Conservation (phyloP, 2,888 invertebrate genomes). For the Rhamphomyia laevipes region DNA sequence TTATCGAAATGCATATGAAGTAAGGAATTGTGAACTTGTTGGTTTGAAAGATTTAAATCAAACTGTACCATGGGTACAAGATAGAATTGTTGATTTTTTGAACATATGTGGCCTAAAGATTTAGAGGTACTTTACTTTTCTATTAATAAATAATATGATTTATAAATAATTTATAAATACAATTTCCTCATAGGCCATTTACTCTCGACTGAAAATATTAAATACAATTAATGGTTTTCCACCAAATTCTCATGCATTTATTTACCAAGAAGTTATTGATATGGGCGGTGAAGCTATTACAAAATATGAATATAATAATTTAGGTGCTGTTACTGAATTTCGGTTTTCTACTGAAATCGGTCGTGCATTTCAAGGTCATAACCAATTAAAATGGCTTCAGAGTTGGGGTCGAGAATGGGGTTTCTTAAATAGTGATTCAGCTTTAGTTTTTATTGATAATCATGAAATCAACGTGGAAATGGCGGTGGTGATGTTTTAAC, state of each 20-base stretch:
- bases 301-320: conserved; percentile 41
- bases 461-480: conserved; percentile 82
- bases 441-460: conserved; percentile 79
- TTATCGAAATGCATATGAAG: conserved; percentile 50
- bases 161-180: too few relatives aligned
- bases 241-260: conserved; percentile 49
- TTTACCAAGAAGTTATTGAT: conserved; percentile 69
- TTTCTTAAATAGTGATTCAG: conserved; percentile 46
- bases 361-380: conserved; percentile 44
- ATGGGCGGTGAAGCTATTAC: conserved; percentile 42
- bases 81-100: conserved; percentile 25
- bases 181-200: conserved; percentile 39
- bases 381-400: conserved; percentile 49
- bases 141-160: too few relatives aligned
- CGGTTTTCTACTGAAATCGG: conserved; percentile 38
- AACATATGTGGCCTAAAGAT: conserved; percentile 69
- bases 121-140: conserved; percentile 38
- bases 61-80: conserved; percentile 30
- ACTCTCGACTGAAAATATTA: conserved; percentile 47
- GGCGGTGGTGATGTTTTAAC: conserved; percentile 47
- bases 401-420: conserved; percentile 60
- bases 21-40: conserved; percentile 58
- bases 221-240: conserved; percentile 54
- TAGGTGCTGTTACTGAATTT: conserved; percentile 69
- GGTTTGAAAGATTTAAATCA: conserved; percentile 72